Evolutionary conservation across 2,888 invertebrate species (phyloP).

Genomic region (Tanypteryx hageni): DNA sequence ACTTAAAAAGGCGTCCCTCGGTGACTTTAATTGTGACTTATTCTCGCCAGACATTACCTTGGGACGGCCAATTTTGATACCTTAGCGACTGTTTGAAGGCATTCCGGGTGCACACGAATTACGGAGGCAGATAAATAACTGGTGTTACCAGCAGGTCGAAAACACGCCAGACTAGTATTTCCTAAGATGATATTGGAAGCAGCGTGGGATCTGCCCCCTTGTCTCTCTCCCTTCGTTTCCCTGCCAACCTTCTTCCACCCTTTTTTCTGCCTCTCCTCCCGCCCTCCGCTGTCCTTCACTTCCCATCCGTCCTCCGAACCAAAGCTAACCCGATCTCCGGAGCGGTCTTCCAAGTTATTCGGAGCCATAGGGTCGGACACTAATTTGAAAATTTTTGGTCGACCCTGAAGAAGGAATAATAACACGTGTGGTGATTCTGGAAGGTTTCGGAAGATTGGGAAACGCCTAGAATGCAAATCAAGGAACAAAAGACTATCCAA

Average conservation of each 20-base stretch:
- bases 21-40: constrained; percentile 19
- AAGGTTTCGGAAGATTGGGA: not conserved
- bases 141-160: not conserved
- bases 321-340: not conserved
- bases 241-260: too few relatives aligned
- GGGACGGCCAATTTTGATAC: not conserved
- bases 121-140: constrained; percentile 16
- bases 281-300: not conserved
- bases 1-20: not conserved
- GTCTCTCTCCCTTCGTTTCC: too few relatives aligned
- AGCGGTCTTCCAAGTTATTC: constrained; percentile 8
- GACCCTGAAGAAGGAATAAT: constrained; percentile 28
- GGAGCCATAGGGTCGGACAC: constrained; percentile 19
- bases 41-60: not conserved
- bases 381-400: constrained; percentile 25
- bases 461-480: constrained; percentile 20
- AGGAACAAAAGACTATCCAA: constrained; percentile 19
- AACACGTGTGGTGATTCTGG: constrained; percentile 21
- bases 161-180: not conserved
- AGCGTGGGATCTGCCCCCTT: constrained; percentile 3
- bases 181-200: not conserved
- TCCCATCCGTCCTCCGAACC: not conserved
- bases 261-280: not conserved
- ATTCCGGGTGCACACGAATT: not conserved
- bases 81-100: not conserved